Percentiles rank a stretch among this genome's conserved stretches.
Evolutionary conservation across 2,113 vertebrate species (phyloP).

Genomic region (Megaceryle torquata): DNA sequence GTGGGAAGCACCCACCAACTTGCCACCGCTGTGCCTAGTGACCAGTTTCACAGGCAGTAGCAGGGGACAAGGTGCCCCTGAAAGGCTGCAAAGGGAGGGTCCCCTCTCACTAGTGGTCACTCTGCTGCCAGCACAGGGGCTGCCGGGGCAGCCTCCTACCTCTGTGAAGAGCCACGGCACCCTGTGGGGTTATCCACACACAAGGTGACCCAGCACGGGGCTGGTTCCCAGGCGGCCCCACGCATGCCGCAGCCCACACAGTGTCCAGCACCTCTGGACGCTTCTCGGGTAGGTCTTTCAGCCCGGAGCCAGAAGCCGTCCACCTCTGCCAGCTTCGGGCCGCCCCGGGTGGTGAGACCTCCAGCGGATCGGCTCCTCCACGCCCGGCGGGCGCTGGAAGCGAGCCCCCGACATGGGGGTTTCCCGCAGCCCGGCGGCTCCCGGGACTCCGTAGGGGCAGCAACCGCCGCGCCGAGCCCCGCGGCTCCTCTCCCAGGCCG

Average conservation of each 20-base stretch:
- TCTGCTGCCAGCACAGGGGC: not conserved
- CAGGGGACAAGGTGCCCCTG: rapidly evolving
- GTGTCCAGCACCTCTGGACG: too few relatives aligned
- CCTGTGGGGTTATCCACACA: rapidly evolving
- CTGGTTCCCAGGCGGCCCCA: not conserved
- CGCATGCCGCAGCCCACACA: not conserved
- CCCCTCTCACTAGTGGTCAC: rapidly evolving
- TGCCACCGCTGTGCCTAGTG: rapidly evolving
- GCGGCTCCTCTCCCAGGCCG: not conserved
- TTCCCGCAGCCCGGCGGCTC: not conserved
- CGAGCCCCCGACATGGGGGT: too few relatives aligned
- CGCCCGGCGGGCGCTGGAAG: not conserved
- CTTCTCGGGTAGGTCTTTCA: too few relatives aligned
- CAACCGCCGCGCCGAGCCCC: not conserved
- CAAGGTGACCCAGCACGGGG: not conserved
- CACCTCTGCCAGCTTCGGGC: not conserved
- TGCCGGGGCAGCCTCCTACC: not conserved
- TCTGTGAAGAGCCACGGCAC: not conserved
- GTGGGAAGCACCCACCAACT: not conserved
- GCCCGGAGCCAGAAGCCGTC: too few relatives aligned
- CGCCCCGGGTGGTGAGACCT: too few relatives aligned
- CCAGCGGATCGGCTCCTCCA: too few relatives aligned
- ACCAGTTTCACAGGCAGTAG: rapidly evolving
- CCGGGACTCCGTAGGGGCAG: not conserved
- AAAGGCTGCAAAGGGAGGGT: rapidly evolving